Evolutionary conservation across 1,140 invertebrate species (phyloP), one percentile per base, ranked within the genome.

Genomic region (Anthonomus grandis): DNA sequence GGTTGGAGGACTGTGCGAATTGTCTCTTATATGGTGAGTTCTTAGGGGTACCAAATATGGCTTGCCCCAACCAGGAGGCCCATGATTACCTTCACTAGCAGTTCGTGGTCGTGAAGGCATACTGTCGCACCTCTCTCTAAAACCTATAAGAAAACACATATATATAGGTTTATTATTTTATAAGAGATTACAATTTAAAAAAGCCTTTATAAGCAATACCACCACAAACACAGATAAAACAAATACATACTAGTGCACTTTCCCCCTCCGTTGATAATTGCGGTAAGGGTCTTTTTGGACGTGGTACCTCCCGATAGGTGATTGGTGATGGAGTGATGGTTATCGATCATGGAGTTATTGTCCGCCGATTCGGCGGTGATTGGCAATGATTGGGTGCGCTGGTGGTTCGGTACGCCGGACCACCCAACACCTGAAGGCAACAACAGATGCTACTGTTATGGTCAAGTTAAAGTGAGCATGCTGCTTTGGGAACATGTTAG

Each of bases 121-220:
- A 70, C 86, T 90, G 68, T 89, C 90, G 69, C 85, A 90, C 31
- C 88, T 80, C 59, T 89, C 88, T 39, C 89, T 81, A 24, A 53
- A 52, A 57, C 72, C 74, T 49, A 41, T 6, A 60, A 41, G n/a
- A 31, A 27, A 37, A 42, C 13, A 56, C 4, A 47, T 25, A 31
- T 15, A 13, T 15, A 22, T 10, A 19, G 12, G n/a, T 37, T 38
- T 48, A 36, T 18, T 38, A 4, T 38, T 4, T 46, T 22, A 41
- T 44, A 21, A 31, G n/a, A 9, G 27, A 31, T 31, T 31, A 9
- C 38, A 12, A 41, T 13, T 12, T 41, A 17, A 41, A 34, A n/a
- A 34, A 34, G 10, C 2, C 9, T 41, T 41, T 12, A 41, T 12
- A 41, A 41, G 38, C 38, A 12, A 12, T 17, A 10, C 38, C 2